These are phyloP conservation scores for Camponotus vicinus DNA, from an alignment of 1,140 invertebrate genomes.

Conservation along the genomic window DNA sequence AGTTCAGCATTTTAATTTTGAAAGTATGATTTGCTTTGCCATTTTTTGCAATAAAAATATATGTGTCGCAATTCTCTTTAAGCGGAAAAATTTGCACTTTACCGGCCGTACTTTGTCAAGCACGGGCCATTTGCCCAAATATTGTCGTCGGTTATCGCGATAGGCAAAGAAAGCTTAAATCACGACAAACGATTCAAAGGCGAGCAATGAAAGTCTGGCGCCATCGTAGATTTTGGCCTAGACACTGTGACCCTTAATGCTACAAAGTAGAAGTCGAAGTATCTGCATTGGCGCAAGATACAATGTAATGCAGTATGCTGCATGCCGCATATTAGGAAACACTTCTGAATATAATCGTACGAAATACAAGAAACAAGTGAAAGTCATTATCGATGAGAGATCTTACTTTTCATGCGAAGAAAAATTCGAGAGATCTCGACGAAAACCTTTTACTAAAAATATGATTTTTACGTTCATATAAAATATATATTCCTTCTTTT, in stretches of 20 bases:
- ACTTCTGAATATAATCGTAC: conserved; percentile 27
- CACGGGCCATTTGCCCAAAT: conserved; percentile 26
- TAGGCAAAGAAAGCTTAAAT: conserved; percentile 44
- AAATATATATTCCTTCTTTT: background rate
- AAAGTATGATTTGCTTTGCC: background rate
- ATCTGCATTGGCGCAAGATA: conserved; percentile 61
- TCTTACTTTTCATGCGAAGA: background rate
- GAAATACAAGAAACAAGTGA: conserved; percentile 24
- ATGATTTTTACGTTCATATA: background rate
- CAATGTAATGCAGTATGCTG: conserved; percentile 30
- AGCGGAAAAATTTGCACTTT: conserved; percentile 14
- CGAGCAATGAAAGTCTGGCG: conserved; percentile 39
- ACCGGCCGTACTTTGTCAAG: conserved; percentile 17
- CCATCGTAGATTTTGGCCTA: conserved; percentile 56
- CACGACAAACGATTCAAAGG: conserved; percentile 33
- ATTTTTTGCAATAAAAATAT: background rate
- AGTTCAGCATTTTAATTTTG: background rate
- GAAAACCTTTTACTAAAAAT: conserved; percentile 29
- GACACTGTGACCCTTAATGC: conserved; percentile 50
- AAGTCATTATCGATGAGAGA: conserved; percentile 18
- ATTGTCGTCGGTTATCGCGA: conserved; percentile 33
- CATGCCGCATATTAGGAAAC: conserved; percentile 18
- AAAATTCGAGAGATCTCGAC: conserved; percentile 6
- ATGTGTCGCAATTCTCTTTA: background rate
- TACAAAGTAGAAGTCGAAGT: conserved; percentile 53